Conservation (phyloP, 2,888 invertebrate species). For the Ectropis crepuscularia region DNA sequence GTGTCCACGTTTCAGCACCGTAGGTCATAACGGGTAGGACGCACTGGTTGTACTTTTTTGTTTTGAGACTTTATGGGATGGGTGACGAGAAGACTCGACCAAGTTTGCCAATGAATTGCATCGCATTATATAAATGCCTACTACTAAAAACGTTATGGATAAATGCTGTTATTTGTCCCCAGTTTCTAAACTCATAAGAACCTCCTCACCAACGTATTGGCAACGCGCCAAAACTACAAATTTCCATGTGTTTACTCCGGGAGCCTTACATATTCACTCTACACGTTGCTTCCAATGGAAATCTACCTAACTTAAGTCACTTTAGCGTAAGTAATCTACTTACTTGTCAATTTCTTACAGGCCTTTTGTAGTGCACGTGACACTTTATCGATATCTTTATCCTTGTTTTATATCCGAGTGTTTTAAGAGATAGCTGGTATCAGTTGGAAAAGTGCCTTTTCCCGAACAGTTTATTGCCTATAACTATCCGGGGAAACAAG, state of each 20-base stretch:
- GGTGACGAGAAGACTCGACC: too few species aligned
- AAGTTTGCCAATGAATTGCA: too few species aligned
- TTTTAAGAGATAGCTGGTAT: conserved; percentile 11
- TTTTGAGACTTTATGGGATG: too few species aligned
- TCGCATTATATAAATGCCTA: too few species aligned
- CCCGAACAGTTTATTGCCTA: conserved; percentile 4
- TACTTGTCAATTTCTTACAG: conserved; percentile 12
- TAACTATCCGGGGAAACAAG: background rate
- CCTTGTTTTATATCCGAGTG: background rate
- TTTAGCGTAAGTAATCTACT: conserved; percentile 8
- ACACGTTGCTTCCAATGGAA: conserved; percentile 2
- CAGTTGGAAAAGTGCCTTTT: conserved; percentile 11
- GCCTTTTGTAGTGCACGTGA: conserved; percentile 4
- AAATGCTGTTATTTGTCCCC: background rate
- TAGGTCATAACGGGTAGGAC: too few species aligned
- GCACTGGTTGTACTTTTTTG: too few species aligned
- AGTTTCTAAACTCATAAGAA: background rate
- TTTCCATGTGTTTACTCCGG: conserved; percentile 13
- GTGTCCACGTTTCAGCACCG: too few species aligned
- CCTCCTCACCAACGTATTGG: background rate
- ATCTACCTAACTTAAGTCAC: background rate
- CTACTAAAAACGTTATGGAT: too few species aligned
- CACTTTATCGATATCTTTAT: conserved; percentile 15
- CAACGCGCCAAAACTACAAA: conserved; percentile 1
- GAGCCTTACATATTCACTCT: background rate